phyloP scores from a whole-genome alignment of 2,113 vertebrate species.

The Pontoporia blainvillei region DNA sequence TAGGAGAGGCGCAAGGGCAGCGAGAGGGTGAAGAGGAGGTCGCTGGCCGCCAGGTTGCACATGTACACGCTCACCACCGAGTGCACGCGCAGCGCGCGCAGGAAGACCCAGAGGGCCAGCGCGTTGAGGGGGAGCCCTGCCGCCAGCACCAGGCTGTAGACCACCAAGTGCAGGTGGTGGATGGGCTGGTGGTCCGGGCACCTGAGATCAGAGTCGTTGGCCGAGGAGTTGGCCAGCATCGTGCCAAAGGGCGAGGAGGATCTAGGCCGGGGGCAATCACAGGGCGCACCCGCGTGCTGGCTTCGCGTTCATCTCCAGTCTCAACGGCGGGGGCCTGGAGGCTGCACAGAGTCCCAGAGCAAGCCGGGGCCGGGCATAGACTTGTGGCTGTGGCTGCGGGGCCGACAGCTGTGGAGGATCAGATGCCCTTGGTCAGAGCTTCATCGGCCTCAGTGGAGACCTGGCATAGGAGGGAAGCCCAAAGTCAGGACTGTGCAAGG shows the following conservation, averaged over 20 bases:
- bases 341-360: not conserved
- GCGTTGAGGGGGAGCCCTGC: constrained; percentile 79
- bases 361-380: not conserved
- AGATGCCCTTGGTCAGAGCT: not conserved
- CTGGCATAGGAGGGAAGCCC: constrained; percentile 27
- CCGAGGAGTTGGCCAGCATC: not conserved
- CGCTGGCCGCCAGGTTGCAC: constrained; percentile 85
- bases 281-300: not conserved
- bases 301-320: not conserved
- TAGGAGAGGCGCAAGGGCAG: constrained; percentile 85
- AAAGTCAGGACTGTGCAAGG: not conserved
- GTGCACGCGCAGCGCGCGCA: constrained; percentile 78
- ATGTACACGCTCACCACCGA: constrained; percentile 87
- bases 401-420: not conserved
- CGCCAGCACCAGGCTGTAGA: constrained; percentile 78
- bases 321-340: not conserved
- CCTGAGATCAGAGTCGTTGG: not conserved
- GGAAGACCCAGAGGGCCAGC: constrained; percentile 82
- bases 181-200: constrained; percentile 75
- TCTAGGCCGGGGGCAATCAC: not conserved
- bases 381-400: not conserved
- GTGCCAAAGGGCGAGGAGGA: not conserved
- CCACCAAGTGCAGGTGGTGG: constrained; percentile 80
- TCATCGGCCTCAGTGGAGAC: not conserved
- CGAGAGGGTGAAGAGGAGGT: constrained; percentile 85